Base-by-base conservation (phyloP, 2,113 vertebrate genomes). In the Isichthys henryi region DNA sequence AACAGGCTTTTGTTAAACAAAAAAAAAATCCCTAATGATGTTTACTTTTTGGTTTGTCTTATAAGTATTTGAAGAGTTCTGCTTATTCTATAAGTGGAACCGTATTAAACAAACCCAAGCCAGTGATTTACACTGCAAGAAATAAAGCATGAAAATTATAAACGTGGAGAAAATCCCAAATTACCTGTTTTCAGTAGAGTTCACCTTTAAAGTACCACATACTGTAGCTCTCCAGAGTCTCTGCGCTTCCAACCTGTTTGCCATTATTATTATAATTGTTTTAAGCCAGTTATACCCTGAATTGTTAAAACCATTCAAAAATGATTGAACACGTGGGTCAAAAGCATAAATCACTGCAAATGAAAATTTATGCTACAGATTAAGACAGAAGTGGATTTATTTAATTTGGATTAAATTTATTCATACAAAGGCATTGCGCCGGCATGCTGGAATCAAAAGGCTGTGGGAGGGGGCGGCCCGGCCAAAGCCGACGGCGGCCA, bases 401-500 rank as follows among this genome's bases (percentile, higher is more conserved):
- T 90, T 91, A 27, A 83, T 23, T 90, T 88, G 82, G 53, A 86
- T 88, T 23, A 35, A 86, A 83, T 48, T 27, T n/a, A 88, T 66
- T 58, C 31, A 27, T 80, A 27, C 49, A 43, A 58, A 90, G 86
- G 50, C 31, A 70, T 53, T 80, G 50, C 74, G 84, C 58, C 15
- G n/a, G n/a, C 39, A 62, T 39, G 21, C 35, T 62, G 50, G 88
- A 88, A 52, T 88, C 86, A 87, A 15, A 11, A 27, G 86, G 84
- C 46, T 39, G 23, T 35, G 21, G 50, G 66, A 80, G 80, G 82
- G 3, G 43, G 5, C 31, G 31, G 74, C 46, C 74, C 46, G n/a
- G 89, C 80, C 39, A 43, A 74, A 77, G 77, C 48, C 84, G 31
- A 88, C 31, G 86, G 82, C 83, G 84, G 88, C 89, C 77, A 52